Evolutionary conservation across 2,888 invertebrate genomes (phyloP).

Genomic region (Andrena hattorfiana): DNA sequence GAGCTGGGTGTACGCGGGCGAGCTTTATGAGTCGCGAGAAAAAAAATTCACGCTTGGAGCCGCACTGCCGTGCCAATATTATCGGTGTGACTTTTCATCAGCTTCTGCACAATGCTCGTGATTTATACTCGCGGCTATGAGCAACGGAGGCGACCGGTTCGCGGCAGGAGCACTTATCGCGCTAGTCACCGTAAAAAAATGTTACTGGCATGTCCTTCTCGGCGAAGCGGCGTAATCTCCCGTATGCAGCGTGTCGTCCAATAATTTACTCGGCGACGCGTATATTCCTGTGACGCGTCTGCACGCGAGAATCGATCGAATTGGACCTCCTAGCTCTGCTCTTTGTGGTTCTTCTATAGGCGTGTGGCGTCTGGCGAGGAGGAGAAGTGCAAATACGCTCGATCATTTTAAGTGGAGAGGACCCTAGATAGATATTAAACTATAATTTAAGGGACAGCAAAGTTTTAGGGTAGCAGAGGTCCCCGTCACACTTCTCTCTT

Average conservation of each 20-base stretch:
- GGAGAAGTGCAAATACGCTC: background rate
- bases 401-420: too few relatives aligned
- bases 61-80: slow-evolving; percentile 43
- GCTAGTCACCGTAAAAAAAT: slow-evolving; percentile 42
- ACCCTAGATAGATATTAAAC: slow-evolving; percentile 14
- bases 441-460: slow-evolving; percentile 40
- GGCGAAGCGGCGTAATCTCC: slow-evolving; percentile 8
- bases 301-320: slow-evolving; percentile 32
- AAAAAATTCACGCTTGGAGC: slow-evolving; percentile 29
- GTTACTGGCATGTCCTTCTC: slow-evolving; percentile 34
- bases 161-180: slow-evolving; percentile 40
- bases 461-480: slow-evolving; percentile 10
- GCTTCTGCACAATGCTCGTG: slow-evolving; percentile 34
- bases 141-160: slow-evolving; percentile 32
- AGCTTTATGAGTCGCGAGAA: slow-evolving; percentile 3
- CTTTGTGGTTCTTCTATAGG: slow-evolving; percentile 12
- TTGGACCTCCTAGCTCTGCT: slow-evolving; percentile 14
- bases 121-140: slow-evolving; percentile 51
- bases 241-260: slow-evolving; percentile 31
- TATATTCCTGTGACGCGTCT: slow-evolving; percentile 16
- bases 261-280: slow-evolving; percentile 33
- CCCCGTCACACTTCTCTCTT: background rate
- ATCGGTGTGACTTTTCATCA: slow-evolving; percentile 61
- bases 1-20: background rate
- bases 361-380: background rate